phyloP scores from a whole-genome alignment of 1,140 invertebrate genomes.

The Kradibia gibbosae region DNA sequence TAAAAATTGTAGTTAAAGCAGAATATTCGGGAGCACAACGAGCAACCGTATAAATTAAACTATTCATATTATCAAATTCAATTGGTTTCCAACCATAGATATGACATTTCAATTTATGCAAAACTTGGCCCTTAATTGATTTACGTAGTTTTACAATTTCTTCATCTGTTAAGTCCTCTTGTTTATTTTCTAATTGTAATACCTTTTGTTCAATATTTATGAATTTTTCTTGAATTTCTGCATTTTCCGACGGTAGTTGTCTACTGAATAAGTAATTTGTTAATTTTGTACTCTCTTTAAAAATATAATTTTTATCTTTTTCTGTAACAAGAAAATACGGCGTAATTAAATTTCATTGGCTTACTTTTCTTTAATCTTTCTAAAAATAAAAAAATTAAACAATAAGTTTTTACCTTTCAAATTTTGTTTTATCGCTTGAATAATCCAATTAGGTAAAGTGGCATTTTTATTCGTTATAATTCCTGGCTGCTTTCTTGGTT shows the following conservation, averaged over 20 bases:
- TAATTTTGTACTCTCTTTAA: slow-evolving; percentile 74
- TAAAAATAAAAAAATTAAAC: slow-evolving; percentile 23
- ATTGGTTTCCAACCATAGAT: slow-evolving; percentile 83
- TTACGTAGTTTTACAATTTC: slow-evolving; percentile 44
- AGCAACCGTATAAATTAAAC: slow-evolving; percentile 79
- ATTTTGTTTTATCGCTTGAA: slow-evolving; percentile 72
- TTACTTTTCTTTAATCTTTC: slow-evolving; percentile 35
- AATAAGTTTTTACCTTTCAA: slow-evolving; percentile 71
- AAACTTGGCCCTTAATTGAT: slow-evolving; percentile 58
- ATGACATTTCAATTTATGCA: slow-evolving; percentile 73
- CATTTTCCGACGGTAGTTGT: slow-evolving; percentile 76
- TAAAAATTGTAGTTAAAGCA: slow-evolving; percentile 79
- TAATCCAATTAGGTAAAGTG: slow-evolving; percentile 75
- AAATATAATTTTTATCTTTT: slow-evolving; percentile 72
- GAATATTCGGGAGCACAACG: slow-evolving; percentile 84
- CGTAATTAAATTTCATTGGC: background rate
- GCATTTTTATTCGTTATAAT: slow-evolving; percentile 71
- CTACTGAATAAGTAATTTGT: slow-evolving; percentile 76
- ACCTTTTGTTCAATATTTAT: slow-evolving; percentile 64
- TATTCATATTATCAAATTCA: slow-evolving; percentile 77
- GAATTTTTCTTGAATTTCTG: slow-evolving; percentile 71
- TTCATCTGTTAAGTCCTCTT: slow-evolving; percentile 55
- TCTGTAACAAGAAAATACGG: slow-evolving; percentile 64
- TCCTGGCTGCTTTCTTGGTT: slow-evolving; percentile 81
- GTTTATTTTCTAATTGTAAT: slow-evolving; percentile 58